Conservation (phyloP, 2,888 invertebrate species). For the Drosophila koepferae region DNA sequence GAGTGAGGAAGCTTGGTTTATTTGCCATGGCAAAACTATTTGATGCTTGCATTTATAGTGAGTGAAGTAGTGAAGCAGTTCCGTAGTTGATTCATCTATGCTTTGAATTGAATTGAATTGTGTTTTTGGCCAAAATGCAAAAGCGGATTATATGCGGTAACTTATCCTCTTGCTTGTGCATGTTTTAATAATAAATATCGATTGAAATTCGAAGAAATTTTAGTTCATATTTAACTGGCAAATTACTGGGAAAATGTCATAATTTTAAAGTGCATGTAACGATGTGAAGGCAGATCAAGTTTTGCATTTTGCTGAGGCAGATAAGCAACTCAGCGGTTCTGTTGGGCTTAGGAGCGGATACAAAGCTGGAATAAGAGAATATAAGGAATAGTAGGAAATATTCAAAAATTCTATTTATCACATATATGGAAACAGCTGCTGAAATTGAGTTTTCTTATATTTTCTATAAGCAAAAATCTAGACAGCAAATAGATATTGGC, state of each 20-base stretch:
- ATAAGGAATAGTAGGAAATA: not conserved
- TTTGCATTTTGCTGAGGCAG: not conserved
- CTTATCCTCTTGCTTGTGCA: not conserved
- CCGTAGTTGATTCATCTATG: not conserved
- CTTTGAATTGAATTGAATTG: conserved; percentile 2
- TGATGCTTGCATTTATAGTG: conserved; percentile 10
- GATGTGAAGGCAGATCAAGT: not conserved
- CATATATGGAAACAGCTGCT: not conserved
- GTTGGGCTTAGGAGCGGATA: not conserved
- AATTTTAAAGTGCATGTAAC: not conserved
- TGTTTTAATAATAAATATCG: not conserved
- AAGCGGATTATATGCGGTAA: conserved; percentile 27
- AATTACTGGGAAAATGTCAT: not conserved
- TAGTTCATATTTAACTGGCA: not conserved
- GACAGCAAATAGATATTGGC: too few relatives aligned
- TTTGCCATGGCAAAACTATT: conserved; percentile 34
- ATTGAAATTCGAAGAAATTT: not conserved
- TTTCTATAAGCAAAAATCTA: too few relatives aligned
- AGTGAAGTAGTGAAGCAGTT: not conserved
- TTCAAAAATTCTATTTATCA: not conserved
- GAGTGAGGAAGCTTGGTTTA: conserved; percentile 8
- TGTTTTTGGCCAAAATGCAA: not conserved
- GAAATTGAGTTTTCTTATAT: too few relatives aligned
- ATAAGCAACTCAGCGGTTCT: not conserved
- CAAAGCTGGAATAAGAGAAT: not conserved